Evolutionary conservation across 2,797 vertebrate species (phyloP), one percentile per base, ranked within the genome.

Genomic region (Macropus fuliginosus): DNA sequence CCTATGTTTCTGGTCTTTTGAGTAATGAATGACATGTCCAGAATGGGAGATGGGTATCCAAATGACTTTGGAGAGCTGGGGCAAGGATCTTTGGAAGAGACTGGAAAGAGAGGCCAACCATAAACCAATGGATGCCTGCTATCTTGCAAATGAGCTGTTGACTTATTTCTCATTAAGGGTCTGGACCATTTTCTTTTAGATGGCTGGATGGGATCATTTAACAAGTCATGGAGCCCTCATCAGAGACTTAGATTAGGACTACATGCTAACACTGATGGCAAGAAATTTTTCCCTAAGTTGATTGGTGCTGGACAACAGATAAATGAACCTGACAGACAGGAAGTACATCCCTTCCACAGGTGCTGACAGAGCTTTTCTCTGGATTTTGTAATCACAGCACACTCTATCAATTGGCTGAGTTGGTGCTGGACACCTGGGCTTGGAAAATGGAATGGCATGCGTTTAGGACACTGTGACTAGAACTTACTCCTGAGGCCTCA

Each of bases 141-240:
- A 54, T 74, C 31, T 81, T 54, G 54, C 34, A 14, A 93, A 34
- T 54, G 66, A 56, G 56, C 90, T 74, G 59, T 56, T 66, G 21
- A 56, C 11, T 40, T 46, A 81, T 89, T 91, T 96, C 81, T 74
- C 11, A 92, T 54, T n/a, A 92, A 92, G 27, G 29, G 54, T n/a
- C 46, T 18, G 18, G 8, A 27, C 9, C 21, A 46, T 10, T 81
- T 81, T 46, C 40, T 81, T 81, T 10, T 46, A 40, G 18, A 46
- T 81, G 74, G n/a, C 66, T 46, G 18, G 66, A 46, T 81, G 66
- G n/a, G 16, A 0, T 81, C 66, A 81, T 81, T 81, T 81, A 81
- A 81, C 21, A 46, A 81, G 40, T 40, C 62, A 14, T 18, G 34
- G 52, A 55, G 66, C n/a, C 92, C 54, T 31, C 11, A 54, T 9